Conservation (phyloP, 2,888 invertebrate species). For the Melieria picta region DNA sequence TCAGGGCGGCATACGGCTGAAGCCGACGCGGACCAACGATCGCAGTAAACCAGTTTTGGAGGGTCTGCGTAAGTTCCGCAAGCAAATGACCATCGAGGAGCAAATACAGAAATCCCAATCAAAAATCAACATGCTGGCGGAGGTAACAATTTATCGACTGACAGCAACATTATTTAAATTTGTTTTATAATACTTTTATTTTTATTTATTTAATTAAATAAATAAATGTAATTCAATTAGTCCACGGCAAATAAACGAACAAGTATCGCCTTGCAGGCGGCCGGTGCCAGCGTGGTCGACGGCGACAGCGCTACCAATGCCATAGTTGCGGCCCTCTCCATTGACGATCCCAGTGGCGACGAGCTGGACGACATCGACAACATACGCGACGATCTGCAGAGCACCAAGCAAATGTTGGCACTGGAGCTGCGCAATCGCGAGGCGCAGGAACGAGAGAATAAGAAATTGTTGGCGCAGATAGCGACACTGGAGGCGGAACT, state of each 20-base stretch:
- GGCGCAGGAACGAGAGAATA: constrained; percentile 85
- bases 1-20: constrained; percentile 78
- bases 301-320: constrained; percentile 39
- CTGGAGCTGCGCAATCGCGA: constrained; percentile 87
- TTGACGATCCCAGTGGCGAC: constrained; percentile 79
- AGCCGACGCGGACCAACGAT: constrained; percentile 83
- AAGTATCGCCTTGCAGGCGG: constrained; percentile 31
- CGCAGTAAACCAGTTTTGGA: constrained; percentile 85
- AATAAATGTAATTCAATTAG: too few species aligned
- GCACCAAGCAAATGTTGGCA: constrained; percentile 90
- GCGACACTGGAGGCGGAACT: constrained; percentile 84
- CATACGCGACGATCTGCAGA: constrained; percentile 89
- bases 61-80: constrained; percentile 85
- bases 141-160: constrained; percentile 37
- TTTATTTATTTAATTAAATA: too few species aligned
- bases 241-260: too few species aligned
- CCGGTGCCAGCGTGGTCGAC: constrained; percentile 29
- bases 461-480: constrained; percentile 81
- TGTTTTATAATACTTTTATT: too few species aligned
- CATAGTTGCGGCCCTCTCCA: constrained; percentile 55
- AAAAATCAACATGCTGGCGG: constrained; percentile 68
- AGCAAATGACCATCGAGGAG: constrained; percentile 91
- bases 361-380: constrained; percentile 93
- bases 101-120: constrained; percentile 86
- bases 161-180: too few species aligned